Evolutionary conservation across 2,797 vertebrate species (phyloP).

Genomic region (Ceyx erithaca): DNA sequence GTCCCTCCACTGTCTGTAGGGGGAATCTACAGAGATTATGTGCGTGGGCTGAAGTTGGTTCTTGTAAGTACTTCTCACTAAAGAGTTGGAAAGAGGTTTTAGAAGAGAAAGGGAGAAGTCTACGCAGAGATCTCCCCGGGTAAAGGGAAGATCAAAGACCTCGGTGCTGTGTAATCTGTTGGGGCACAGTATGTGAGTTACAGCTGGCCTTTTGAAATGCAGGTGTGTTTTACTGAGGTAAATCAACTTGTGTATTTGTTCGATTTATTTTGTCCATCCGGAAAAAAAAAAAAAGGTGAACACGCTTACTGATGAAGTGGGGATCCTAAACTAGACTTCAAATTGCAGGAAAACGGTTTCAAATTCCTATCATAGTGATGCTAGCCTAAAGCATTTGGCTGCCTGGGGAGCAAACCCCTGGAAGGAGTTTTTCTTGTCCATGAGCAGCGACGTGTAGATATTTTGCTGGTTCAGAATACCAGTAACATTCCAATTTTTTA

Average conservation of each 20-base stretch:
- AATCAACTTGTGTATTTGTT: not conserved
- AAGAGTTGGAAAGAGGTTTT: not conserved
- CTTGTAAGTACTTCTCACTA: not conserved
- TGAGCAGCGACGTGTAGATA: not conserved
- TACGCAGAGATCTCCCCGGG: not conserved
- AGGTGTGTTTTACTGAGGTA: not conserved
- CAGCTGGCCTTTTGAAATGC: not conserved
- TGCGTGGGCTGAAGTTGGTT: not conserved
- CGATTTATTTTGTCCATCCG: not conserved
- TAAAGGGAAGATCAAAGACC: not conserved
- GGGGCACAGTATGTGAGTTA: not conserved
- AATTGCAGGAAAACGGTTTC: not conserved
- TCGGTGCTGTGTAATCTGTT: rapidly evolving
- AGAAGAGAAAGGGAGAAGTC: not conserved
- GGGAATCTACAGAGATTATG: rapidly evolving
- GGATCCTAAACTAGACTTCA: rapidly evolving
- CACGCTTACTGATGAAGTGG: not conserved
- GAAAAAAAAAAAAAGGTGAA: not conserved
- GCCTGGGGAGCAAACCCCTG: not conserved
- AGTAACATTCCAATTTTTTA: not conserved
- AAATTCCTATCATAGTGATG: not conserved
- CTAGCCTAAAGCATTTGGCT: not conserved
- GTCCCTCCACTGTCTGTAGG: not conserved
- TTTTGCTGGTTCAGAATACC: not conserved
- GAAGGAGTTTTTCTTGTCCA: not conserved